Evolutionary conservation across 1,140 invertebrate species (phyloP).

Genomic region (Vollenhovia emeryi): DNA sequence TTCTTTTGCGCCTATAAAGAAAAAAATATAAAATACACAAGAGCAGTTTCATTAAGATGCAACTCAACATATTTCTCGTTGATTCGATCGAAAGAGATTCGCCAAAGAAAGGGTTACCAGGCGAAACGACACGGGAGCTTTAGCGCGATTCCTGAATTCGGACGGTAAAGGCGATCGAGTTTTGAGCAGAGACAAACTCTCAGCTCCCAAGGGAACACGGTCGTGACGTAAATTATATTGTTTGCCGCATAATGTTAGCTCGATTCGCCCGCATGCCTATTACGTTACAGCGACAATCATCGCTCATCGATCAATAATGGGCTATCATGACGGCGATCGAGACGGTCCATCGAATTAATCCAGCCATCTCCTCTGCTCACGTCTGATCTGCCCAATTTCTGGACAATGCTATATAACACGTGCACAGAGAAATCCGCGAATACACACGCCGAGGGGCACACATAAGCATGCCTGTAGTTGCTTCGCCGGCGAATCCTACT

Average conservation of each 20-base stretch:
- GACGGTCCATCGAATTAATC: constrained; percentile 30
- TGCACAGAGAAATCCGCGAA: constrained; percentile 57
- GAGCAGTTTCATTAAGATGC: background rate
- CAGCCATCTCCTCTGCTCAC: constrained; percentile 30
- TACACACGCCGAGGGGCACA: background rate
- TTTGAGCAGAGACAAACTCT: background rate
- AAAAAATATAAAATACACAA: background rate
- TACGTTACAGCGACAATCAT: background rate
- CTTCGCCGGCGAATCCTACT: constrained; percentile 78
- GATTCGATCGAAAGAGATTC: background rate
- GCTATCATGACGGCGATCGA: background rate
- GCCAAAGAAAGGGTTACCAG: background rate
- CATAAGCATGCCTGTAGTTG: constrained; percentile 35
- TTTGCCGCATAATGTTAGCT: background rate
- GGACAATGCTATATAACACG: constrained; percentile 52
- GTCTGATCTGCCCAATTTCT: constrained; percentile 29
- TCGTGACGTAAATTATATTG: background rate
- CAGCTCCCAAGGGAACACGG: background rate
- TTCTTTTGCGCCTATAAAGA: background rate
- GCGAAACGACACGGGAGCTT: background rate
- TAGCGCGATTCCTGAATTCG: background rate
- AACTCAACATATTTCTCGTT: background rate
- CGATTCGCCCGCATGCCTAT: background rate
- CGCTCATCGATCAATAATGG: constrained; percentile 35
- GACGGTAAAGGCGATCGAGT: background rate